Evolutionary conservation across 2,797 vertebrate species (phyloP).

Genomic region (Nothura maculosa): DNA sequence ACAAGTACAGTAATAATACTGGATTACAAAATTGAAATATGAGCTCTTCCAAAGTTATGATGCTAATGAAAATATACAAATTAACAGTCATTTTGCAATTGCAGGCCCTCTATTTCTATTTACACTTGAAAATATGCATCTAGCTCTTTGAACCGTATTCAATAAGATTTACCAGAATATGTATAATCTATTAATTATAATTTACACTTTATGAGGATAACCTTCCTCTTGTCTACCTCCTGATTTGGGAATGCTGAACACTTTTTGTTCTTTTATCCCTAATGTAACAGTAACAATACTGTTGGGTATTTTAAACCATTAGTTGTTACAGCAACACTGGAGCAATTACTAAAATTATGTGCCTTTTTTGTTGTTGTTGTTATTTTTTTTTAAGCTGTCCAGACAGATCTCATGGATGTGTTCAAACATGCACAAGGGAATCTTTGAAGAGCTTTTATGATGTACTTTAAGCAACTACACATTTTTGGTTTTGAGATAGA

Average conservation of each 20-base stretch:
- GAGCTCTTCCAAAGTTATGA: background rate
- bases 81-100: background rate
- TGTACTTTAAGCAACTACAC: conserved; percentile 57
- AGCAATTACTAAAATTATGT: conserved; percentile 47
- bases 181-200: rapidly evolving
- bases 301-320: background rate
- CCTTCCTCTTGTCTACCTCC: background rate
- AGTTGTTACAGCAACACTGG: background rate
- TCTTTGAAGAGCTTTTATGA: conserved; percentile 66
- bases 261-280: background rate
- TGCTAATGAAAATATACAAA: background rate
- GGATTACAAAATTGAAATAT: background rate
- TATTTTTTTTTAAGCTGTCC: conserved; percentile 25
- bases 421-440: conserved; percentile 62
- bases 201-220: background rate
- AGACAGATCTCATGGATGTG: conserved; percentile 17
- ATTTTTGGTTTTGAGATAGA: conserved; percentile 56
- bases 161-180: background rate
- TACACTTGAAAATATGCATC: background rate
- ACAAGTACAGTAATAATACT: background rate
- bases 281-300: background rate
- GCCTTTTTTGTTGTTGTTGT: rapidly evolving
- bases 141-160: background rate
- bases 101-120: background rate
- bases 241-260: background rate